A percentile compares a stretch with the other conserved stretches of the same genome.
phyloP scores from a whole-genome alignment of 2,888 invertebrate species.

The Ophioninae sp. region DNA sequence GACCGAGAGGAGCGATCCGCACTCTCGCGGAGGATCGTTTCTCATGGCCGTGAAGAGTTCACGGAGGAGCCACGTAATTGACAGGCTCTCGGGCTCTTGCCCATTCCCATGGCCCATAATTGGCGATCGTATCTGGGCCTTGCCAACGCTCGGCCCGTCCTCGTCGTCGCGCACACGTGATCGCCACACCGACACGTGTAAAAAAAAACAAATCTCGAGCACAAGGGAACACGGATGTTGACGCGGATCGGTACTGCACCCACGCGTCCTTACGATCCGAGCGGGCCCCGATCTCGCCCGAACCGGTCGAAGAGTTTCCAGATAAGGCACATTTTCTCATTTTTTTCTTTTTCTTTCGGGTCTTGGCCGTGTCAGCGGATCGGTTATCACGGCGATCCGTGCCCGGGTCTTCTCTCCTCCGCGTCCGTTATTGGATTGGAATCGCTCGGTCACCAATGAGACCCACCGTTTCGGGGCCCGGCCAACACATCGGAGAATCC shows the following conservation, averaged over 20 bases:
- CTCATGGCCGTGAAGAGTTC: conserved; percentile 69
- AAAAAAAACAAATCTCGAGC: conserved; percentile 24
- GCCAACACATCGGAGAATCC: no score
- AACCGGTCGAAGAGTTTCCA: not conserved
- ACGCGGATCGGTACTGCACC: no score
- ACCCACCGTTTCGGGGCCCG: no score
- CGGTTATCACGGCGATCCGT: no score
- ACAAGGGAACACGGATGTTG: not conserved
- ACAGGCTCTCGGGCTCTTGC: conserved; percentile 71
- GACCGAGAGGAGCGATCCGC: conserved; percentile 46
- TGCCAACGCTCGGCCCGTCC: conserved; percentile 40
- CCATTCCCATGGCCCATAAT: conserved; percentile 74
- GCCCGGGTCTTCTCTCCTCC: no score
- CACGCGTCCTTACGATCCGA: not conserved
- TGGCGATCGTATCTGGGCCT: conserved; percentile 76
- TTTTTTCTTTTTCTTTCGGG: no score
- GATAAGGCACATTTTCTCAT: not conserved
- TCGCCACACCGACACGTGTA: conserved; percentile 58
- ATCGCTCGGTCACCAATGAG: no score
- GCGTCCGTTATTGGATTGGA: no score
- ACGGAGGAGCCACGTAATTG: conserved; percentile 74
- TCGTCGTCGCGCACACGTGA: conserved; percentile 59
- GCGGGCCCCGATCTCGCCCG: no score
- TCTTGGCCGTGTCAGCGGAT: no score
- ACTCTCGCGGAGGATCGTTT: conserved; percentile 68